Percentiles rank a stretch among this genome's conserved stretches.
Evolutionary conservation across 2,888 invertebrate genomes (phyloP).

Genomic region (Xestia sexstrigata): DNA sequence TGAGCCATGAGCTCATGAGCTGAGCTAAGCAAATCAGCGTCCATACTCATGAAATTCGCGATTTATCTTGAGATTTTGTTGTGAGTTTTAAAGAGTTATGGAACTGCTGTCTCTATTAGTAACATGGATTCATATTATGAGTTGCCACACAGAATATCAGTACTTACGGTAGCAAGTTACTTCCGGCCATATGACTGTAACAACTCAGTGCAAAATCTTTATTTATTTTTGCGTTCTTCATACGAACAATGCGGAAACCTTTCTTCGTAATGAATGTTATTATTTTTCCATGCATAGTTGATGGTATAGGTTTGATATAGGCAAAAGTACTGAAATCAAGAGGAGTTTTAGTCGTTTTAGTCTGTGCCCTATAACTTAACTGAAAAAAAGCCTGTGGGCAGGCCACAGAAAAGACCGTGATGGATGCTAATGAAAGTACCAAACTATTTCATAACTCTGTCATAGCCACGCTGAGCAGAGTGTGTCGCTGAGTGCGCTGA

Average conservation of each 20-base stretch:
- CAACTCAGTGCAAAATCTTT: constrained; percentile 93
- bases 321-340: constrained; percentile 92
- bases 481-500: too few species aligned
- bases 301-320: constrained; percentile 94
- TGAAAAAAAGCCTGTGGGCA: not conserved
- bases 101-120: not conserved
- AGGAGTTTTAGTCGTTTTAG: not conserved
- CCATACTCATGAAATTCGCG: not conserved
- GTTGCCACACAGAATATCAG: not conserved
- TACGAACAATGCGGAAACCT: constrained; percentile 92
- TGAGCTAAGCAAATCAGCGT: not conserved
- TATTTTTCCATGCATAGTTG: constrained; percentile 94
- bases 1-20: not conserved
- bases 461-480: not conserved
- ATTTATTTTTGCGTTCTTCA: constrained; percentile 93
- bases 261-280: constrained; percentile 92
- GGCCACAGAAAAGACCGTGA: not conserved
- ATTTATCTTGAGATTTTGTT: not conserved
- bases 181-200: constrained; percentile 90
- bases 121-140: not conserved
- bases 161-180: constrained; percentile 91
- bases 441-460: not conserved
- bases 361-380: not conserved
- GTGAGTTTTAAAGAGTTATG: not conserved
- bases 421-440: not conserved